Conservation (phyloP, 2,888 invertebrate genomes). For the Aphidius colemani region DNA sequence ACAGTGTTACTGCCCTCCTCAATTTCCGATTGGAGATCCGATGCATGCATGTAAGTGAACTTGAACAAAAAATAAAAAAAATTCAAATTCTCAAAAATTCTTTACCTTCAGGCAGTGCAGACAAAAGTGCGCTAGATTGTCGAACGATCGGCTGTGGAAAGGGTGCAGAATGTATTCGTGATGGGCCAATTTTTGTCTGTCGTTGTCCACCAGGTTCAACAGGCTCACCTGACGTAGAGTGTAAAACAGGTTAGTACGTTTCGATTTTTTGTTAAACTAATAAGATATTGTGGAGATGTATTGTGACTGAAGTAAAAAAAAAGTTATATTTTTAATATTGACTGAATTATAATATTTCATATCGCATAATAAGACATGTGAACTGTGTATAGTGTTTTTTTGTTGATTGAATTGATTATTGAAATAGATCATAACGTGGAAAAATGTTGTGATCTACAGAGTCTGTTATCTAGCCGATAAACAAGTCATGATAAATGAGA, state of each 20-base stretch:
- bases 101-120: conserved; percentile 45
- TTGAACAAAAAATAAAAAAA: not conserved
- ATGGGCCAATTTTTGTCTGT: conserved; percentile 83
- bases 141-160: conserved; percentile 82
- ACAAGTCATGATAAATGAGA: conserved; percentile 44
- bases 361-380: conserved; percentile 21
- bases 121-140: conserved; percentile 68
- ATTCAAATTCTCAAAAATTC: conserved; percentile 1
- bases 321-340: conserved; percentile 11
- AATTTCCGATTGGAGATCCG: conserved; percentile 83
- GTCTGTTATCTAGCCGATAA: no score
- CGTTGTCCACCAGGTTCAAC: conserved; percentile 77
- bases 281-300: not conserved
- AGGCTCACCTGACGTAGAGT: conserved; percentile 75
- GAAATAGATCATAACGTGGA: conserved; percentile 39
- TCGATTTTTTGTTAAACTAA: conserved; percentile 35
- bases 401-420: conserved; percentile 53
- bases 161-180: conserved; percentile 85
- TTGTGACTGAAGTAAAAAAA: conserved; percentile 11
- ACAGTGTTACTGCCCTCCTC: conserved; percentile 83
- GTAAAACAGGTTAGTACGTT: conserved; percentile 66
- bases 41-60: conserved; percentile 78
- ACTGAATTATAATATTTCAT: conserved; percentile 41
- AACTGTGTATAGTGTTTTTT: conserved; percentile 10
- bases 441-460: no score